These are phyloP conservation scores for Micromesistius poutassou DNA, from an alignment of 2,797 vertebrate genomes.

Conservation along the genomic window DNA sequence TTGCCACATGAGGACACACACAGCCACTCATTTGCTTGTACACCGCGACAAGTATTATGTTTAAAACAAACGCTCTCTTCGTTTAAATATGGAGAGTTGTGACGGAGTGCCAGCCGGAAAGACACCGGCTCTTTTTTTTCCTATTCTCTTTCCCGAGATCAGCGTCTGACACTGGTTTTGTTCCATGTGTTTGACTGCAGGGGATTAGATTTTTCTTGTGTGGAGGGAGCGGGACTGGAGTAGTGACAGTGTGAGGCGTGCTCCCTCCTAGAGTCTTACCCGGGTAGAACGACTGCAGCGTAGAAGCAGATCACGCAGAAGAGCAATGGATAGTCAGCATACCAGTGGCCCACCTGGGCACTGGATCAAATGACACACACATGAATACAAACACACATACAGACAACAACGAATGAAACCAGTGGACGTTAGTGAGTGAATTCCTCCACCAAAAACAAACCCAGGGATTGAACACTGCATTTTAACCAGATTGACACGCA, in stretches of 20 bases:
- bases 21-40: conserved; percentile 28
- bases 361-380: conserved; percentile 47
- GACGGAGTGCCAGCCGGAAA: conserved; percentile 62
- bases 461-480: conserved; percentile 57
- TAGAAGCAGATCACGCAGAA: conserved; percentile 62
- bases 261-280: conserved; percentile 58
- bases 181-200: conserved; percentile 57
- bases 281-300: conserved; percentile 63
- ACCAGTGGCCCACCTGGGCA: conserved; percentile 74
- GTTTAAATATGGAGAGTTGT: conserved; percentile 48
- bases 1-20: conserved; percentile 26
- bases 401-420: conserved; percentile 42
- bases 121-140: conserved; percentile 45
- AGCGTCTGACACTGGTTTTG: conserved; percentile 67
- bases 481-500: conserved; percentile 70
- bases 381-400: conserved; percentile 23
- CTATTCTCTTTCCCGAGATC: conserved; percentile 54
- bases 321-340: conserved; percentile 70
- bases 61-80: conserved; percentile 46
- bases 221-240: conserved; percentile 27
- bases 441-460: conserved; percentile 67
- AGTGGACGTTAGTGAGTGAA: conserved; percentile 68
- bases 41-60: conserved; percentile 42
- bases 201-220: conserved; percentile 53
- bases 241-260: conserved; percentile 22